Evolutionary conservation across 2,797 vertebrate genomes (phyloP), one percentile per base, ranked within the genome.

Genomic region (Discoglossus pictus): DNA sequence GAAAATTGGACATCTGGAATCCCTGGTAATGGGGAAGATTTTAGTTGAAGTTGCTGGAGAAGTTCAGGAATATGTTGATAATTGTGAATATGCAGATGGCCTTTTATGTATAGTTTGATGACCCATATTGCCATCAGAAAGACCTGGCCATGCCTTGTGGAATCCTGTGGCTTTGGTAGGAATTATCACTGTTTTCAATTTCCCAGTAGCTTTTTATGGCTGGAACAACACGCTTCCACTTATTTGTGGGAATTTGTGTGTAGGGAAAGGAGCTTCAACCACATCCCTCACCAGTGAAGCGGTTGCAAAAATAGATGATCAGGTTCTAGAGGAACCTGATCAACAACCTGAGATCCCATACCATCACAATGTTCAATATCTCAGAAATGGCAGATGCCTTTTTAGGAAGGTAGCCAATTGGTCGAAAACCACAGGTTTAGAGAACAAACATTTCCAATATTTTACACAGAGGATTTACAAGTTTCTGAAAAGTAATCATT

Each of bases 11-110:
- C n/a, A n/a, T n/a, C n/a, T n/a, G 93, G 91, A 98, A 43, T 94
- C 97, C 36, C 77, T 99, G 65, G 97, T 99, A 87, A 99, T 99
- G 96, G 97, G 97, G 1, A 99, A 99, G 78, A 98, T 99, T 82
- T 92, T 93, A 50, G 92, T 96, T 1, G 97, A 99, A 86, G 93
- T 97, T 50, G 88, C 98, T 31, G 97, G 97, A 7, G 97, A 99
- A 81, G 93, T 99, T 68, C 97, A 99, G 63, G 97, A 99, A 65
- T 99, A 98, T 0, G 84, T 99, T 48, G 97, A 99, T 38, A 84
- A 99, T 73, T 99, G 97, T 16, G 97, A 99, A 80, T 98, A 96
- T 1, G 97, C 97, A 27, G 10, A 18, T 60, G n/a, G 20, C 5
- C 10, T 44, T 36, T 18, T 55, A 10, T 0, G 11, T 56, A 7